phyloP scores from a whole-genome alignment of 2,797 vertebrate species.

The Ara ararauna region DNA sequence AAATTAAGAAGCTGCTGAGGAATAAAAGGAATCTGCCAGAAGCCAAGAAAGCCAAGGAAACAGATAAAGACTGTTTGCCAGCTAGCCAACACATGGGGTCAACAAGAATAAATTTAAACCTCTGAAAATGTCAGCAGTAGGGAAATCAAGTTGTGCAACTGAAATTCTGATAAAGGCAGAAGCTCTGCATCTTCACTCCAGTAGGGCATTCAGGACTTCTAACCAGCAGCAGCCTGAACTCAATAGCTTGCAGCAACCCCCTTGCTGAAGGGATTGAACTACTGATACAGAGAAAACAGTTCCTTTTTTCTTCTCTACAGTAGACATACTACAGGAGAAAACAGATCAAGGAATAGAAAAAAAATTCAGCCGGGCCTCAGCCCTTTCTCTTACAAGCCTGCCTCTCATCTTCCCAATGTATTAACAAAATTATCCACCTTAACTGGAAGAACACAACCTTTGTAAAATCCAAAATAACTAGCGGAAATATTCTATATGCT shows the following conservation, averaged over 20 bases:
- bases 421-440: not conserved
- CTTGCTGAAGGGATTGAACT: slow-evolving; percentile 41
- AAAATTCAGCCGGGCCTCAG: not conserved
- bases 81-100: not conserved
- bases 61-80: not conserved
- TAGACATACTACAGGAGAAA: not conserved
- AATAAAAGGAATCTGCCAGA: not conserved
- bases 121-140: not conserved
- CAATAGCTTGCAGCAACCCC: slow-evolving; percentile 8
- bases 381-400: not conserved
- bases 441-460: not conserved
- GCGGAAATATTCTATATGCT: not conserved
- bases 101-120: not conserved
- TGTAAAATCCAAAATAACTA: not conserved
- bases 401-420: not conserved
- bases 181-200: not conserved
- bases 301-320: slow-evolving; percentile 43
- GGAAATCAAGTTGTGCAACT: slow-evolving; percentile 3
- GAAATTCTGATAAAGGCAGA: not conserved
- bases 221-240: not conserved
- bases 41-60: not conserved
- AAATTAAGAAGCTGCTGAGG: not conserved
- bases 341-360: not conserved
- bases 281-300: slow-evolving; percentile 15
- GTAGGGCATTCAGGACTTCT: slow-evolving; percentile 1